A percentile compares a stretch with the other conserved stretches of the same genome.
Evolutionary conservation across 2,888 invertebrate species (phyloP).

Genomic region (Cephus pygmeus): DNA sequence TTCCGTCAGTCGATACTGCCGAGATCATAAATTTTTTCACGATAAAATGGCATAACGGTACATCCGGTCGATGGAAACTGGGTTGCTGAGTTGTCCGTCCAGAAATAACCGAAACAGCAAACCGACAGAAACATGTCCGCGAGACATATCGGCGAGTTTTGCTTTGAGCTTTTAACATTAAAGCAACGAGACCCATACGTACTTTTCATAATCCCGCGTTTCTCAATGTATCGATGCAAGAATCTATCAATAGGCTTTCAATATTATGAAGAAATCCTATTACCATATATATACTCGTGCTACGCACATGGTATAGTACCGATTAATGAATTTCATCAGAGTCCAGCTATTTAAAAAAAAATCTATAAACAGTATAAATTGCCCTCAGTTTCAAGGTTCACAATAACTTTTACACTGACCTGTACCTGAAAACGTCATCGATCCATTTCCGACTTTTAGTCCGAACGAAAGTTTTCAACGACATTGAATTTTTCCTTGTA

Average conservation of each 20-base stretch:
- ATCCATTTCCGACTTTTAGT: background rate
- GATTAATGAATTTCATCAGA: background rate
- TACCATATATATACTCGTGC: background rate
- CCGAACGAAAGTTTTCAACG: background rate
- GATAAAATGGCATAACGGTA: slow-evolving; percentile 27
- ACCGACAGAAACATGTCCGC: slow-evolving; percentile 43
- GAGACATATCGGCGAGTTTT: slow-evolving; percentile 21
- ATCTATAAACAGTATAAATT: background rate
- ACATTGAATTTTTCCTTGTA: background rate
- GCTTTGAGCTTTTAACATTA: background rate
- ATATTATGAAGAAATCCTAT: background rate
- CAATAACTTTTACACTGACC: background rate
- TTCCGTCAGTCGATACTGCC: background rate
- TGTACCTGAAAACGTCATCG: background rate
- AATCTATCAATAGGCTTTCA: background rate
- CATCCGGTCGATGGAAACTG: slow-evolving; percentile 38
- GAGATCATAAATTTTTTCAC: background rate
- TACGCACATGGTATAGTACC: background rate
- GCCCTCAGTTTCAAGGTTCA: background rate
- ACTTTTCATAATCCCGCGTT: background rate
- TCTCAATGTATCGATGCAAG: background rate
- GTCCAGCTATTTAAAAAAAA: background rate
- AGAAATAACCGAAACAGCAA: slow-evolving; percentile 42
- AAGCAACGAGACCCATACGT: background rate
- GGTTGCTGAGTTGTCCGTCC: slow-evolving; percentile 36